Evolutionary conservation across 2,888 invertebrate species (phyloP), one percentile per base, ranked within the genome.

Genomic region (Cantharis flavilabris): DNA sequence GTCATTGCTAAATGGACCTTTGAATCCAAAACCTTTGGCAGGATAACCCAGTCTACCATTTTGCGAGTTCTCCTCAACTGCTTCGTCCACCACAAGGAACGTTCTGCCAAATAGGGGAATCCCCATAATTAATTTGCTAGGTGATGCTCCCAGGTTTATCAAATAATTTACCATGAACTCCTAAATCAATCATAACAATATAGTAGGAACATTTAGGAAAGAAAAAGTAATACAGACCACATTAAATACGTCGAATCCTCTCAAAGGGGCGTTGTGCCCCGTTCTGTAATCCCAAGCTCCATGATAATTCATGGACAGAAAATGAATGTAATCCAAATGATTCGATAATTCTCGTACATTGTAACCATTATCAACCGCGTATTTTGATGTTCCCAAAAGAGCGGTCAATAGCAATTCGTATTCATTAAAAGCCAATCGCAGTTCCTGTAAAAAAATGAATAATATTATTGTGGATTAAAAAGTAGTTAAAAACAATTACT

Each of bases 101-200:
- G 95, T 95, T 33, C 96, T 90, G 0, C 97, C 97, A 84, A 97
- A 97, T 85, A 96, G 91, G 0, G 96, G 95, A 3, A 97, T 86
- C 0, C 97, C 97, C 16, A 97, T 86, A 0, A 97, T 94, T 81
- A 97, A 86, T 88, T 97, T 97, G 72, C 92, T 91, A 0, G 94
- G 90, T 3, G 93, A 92, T 1, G 95, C 95, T 2, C 96, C 96
- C 81, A 93, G 89, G 71, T 91, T 88, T 2, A 96, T 83, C 87
- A 96, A 92, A 86, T 96, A 94, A 72, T 94, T 92, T 1, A 96
- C 91, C n/a, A 94, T 94, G 85, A 89, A 93, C 89, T 94, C 92
- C 95, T 96, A 86, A 76, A 77, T 81, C 2, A 49, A 7, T 11
- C 28, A 9, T 30, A 30, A 9, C 10, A 49, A 49, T n/a, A n/a